These are phyloP conservation scores for Artibeus lituratus DNA, from an alignment of 2,797 vertebrate species.

Conservation along the genomic window DNA sequence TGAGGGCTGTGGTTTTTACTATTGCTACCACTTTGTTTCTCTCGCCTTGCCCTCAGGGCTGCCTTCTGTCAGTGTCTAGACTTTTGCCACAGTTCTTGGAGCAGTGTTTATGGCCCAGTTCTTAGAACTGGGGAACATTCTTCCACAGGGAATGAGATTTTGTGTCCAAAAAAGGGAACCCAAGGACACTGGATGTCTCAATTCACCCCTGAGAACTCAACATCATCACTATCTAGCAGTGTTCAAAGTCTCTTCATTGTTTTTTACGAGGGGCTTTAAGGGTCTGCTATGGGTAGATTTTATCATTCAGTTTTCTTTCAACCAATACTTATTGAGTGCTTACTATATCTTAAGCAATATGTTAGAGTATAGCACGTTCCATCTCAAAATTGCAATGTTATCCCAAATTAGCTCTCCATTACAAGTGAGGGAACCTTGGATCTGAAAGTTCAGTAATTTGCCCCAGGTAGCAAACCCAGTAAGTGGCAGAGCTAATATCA, in stretches of 20 bases:
- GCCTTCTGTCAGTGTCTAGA: not conserved
- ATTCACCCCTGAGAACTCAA: not conserved
- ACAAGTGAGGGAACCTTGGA: not conserved
- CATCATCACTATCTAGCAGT: not conserved
- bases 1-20: not conserved
- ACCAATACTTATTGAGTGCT: not conserved
- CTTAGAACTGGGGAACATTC: not conserved
- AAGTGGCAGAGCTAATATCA: not conserved
- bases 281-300: not conserved
- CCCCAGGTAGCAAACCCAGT: not conserved
- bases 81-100: not conserved
- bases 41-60: not conserved
- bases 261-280: not conserved
- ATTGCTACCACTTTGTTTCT: not conserved
- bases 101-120: not conserved
- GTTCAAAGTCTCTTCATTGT: not conserved
- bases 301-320: constrained; percentile 30
- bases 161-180: not conserved
- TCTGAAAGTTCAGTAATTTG: not conserved
- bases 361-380: not conserved
- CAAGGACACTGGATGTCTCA: not conserved
- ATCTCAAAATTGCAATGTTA: not conserved
- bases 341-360: not conserved
- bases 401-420: not conserved
- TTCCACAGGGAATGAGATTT: not conserved